phyloP scores from a whole-genome alignment of 2,888 invertebrate species.

The Stegana nigrithorax region DNA sequence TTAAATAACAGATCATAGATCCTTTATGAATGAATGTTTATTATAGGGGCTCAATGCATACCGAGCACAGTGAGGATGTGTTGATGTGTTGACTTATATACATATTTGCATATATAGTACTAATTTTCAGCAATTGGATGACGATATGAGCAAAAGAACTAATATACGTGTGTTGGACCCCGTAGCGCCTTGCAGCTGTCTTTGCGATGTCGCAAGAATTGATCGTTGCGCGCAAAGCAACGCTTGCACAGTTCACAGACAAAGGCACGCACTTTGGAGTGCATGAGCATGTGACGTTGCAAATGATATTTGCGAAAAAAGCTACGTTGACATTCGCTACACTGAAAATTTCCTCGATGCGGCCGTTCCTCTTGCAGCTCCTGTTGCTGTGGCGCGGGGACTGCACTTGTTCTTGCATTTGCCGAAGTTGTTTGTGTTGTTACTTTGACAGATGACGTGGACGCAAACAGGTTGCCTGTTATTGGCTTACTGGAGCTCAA shows the following conservation, averaged over 20 bases:
- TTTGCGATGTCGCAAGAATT: not conserved
- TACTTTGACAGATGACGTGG: too few species aligned
- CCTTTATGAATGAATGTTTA: too few species aligned
- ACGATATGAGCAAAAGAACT: not conserved
- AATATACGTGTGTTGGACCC: not conserved
- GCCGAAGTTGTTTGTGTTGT: too few species aligned
- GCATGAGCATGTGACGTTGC: not conserved
- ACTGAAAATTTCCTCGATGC: not conserved
- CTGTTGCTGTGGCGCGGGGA: not conserved
- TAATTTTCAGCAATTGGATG: not conserved
- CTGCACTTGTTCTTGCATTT: not conserved
- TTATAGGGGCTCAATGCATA: too few species aligned
- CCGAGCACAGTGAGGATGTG: too few species aligned
- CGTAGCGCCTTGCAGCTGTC: not conserved
- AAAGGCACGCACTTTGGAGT: not conserved
- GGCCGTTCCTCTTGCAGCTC: not conserved
- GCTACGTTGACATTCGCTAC: not conserved
- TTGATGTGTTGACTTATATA: too few species aligned
- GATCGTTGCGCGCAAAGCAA: not conserved
- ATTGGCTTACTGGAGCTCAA: not conserved
- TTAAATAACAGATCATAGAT: too few species aligned
- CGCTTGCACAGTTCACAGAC: not conserved
- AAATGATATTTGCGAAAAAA: constrained; percentile 2
- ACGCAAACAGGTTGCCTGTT: not conserved
- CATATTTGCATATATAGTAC: not conserved